A percentile compares a stretch with the other conserved stretches of the same genome.
These are phyloP conservation scores for Passer domesticus DNA, from an alignment of 2,113 vertebrate species.

Conservation along the genomic window DNA sequence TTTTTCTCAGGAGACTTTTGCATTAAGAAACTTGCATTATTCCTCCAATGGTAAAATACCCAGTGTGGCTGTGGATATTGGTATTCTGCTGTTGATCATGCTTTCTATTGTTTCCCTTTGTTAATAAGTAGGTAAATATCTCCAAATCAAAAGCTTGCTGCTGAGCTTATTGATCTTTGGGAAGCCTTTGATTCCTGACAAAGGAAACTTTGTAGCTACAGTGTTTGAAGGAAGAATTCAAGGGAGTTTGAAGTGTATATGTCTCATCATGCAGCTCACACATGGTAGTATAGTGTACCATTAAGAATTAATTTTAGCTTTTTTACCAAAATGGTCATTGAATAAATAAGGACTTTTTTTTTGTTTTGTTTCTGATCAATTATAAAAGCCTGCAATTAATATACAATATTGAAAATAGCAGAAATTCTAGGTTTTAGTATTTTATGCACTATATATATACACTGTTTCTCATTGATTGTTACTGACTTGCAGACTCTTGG, in stretches of 20 bases:
- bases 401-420: not conserved
- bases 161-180: slow-evolving; percentile 19
- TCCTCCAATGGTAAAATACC: not conserved
- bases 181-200: slow-evolving; percentile 35
- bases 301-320: not conserved
- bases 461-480: not conserved
- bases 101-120: not conserved
- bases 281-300: too few species aligned
- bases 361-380: not conserved
- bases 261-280: not conserved
- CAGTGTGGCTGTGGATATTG: not conserved
- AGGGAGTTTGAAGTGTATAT: not conserved
- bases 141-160: slow-evolving; percentile 16
- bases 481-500: not conserved
- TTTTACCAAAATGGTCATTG: not conserved
- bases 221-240: not conserved
- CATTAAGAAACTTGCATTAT: not conserved
- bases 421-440: not conserved
- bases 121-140: slow-evolving; percentile 30
- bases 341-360: not conserved
- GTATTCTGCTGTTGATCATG: not conserved
- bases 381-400: not conserved
- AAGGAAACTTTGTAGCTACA: not conserved
- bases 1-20: not conserved
- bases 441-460: fast-evolving